Conservation (phyloP, 1,140 invertebrate species). For the Cherax quadricarinatus region DNA sequence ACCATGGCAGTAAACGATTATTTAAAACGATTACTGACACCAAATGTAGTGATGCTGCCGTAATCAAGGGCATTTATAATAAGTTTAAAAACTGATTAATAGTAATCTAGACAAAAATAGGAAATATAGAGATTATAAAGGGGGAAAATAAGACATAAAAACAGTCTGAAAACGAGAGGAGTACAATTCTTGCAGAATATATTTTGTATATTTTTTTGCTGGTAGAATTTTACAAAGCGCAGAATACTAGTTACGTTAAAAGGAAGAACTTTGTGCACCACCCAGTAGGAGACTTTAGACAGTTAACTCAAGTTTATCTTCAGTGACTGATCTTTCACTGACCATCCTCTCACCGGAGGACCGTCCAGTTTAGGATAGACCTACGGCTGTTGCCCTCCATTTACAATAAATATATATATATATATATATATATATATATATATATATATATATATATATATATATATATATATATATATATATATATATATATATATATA, state of each 20-base stretch:
- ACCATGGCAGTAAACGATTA: too few species aligned
- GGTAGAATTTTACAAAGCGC: background rate
- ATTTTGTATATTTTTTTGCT: background rate
- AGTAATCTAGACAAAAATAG: too few species aligned
- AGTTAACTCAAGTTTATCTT: background rate
- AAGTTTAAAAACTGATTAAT: too few species aligned
- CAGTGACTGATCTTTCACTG: background rate
- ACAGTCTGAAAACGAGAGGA: background rate
- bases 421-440: slow-evolving; percentile 6
- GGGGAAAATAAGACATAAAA: too few species aligned
- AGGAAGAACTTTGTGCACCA: background rate
- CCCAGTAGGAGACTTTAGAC: background rate
- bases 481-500: slow-evolving; percentile 6
- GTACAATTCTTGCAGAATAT: background rate
- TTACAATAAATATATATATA: background rate
- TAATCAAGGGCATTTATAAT: too few species aligned
- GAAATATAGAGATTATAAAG: too few species aligned
- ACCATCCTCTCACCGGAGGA: background rate
- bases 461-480: slow-evolving; percentile 6
- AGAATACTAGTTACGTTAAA: background rate
- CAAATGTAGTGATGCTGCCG: background rate
- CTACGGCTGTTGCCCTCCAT: slow-evolving; percentile 7
- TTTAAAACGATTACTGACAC: background rate
- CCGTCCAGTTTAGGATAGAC: slow-evolving; percentile 1
- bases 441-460: slow-evolving; percentile 2